Evolutionary conservation across 2,797 vertebrate genomes (phyloP), one percentile per base, ranked within the genome.

Genomic region (Paramormyrops hopkinsi): DNA sequence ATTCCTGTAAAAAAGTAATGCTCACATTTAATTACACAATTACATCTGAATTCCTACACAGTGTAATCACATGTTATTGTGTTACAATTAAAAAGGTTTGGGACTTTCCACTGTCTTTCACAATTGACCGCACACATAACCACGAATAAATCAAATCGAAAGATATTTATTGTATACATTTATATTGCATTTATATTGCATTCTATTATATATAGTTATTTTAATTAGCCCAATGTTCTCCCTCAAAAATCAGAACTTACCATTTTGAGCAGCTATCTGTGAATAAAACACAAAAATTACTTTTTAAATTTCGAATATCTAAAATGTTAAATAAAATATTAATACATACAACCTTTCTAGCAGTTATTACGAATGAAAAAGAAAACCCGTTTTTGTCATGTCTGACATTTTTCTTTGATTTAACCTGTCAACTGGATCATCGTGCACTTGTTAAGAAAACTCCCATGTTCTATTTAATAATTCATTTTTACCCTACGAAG

Each of bases 251-350:
- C n/a, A 62, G 5, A 54, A 19, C 90, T 95, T 95, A 96, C 94
- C 97, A 96, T 94, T 90, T 89, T 93, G 91, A 41, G 93, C 91
- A 92, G 92, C 90, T 92, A 92, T 91, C 97, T 98, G 96, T 89
- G 96, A 96, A 93, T 91, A 41, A 94, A 95, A 89, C 37, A 87
- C 53, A 41, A 90, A 65, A 92, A 25, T 7, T 69, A 25, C 14
- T 41, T 9, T 48, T 89, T n/a, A 79, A 85, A 84, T 25, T 62
- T 46, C 9, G 46, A 44, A 22, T 69, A 33, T 33, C 25, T 69
- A 86, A 44, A 59, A 56, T 44, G 53, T 41, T 9, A 56, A 56
- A 37, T 11, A n/a, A 59, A 56, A 59, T 48, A n/a, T 48, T n/a
- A 51, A 29, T 46, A 19, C 8, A 22, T 46, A 46, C 33, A 79